Evolutionary conservation across 2,113 vertebrate genomes (phyloP).

Genomic region (Seriola rivoliana): DNA sequence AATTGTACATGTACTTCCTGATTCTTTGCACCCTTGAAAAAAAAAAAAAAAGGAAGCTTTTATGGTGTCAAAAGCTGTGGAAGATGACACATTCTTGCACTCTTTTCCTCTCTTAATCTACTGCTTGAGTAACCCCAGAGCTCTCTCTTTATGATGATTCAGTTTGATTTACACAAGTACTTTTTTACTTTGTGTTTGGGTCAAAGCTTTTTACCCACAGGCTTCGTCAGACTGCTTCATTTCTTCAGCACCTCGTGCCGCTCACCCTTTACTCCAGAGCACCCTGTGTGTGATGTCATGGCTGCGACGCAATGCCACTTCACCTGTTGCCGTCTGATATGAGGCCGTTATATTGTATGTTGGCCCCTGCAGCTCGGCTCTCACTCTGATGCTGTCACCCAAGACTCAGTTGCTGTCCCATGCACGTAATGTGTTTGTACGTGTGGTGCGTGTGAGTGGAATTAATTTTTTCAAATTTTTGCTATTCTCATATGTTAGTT

Average conservation of each 20-base stretch:
- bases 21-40: too few relatives aligned
- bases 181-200: neutral
- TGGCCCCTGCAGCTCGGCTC: neutral
- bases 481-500: too few relatives aligned
- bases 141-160: neutral
- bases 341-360: conserved; percentile 8
- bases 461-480: too few relatives aligned
- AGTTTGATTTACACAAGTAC: neutral
- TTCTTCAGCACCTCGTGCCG: neutral
- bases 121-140: neutral
- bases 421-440: neutral
- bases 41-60: too few relatives aligned
- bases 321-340: conserved; percentile 2
- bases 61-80: too few relatives aligned
- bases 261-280: neutral
- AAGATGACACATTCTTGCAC: too few relatives aligned
- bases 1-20: too few relatives aligned
- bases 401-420: conserved; percentile 20
- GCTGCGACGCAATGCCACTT: neutral
- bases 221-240: neutral
- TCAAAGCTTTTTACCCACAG: neutral
- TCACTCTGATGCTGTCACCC: neutral
- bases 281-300: neutral
- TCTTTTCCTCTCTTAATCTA: too few relatives aligned
- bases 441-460: too few relatives aligned